Percentiles rank a stretch among this genome's conserved stretches.
Conservation (phyloP, 37 sponge, comb jelly and placozoan genomes). For the Theonella swinhoei region DNA sequence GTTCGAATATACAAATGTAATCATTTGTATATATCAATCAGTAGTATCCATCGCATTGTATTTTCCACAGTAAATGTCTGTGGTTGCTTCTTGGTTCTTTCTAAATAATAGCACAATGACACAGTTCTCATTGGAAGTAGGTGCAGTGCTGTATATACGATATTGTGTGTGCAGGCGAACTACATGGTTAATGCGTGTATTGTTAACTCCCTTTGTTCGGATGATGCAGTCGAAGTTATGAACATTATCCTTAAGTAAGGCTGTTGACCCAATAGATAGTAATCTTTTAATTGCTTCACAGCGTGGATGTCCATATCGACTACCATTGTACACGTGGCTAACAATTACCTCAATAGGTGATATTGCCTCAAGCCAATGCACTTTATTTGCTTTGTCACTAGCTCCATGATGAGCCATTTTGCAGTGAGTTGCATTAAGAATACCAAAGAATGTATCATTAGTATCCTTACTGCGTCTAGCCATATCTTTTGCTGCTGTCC, state of each 20-base stretch:
- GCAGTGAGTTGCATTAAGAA: neutral
- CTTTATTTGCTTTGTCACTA: conserved; percentile 2
- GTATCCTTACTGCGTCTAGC: neutral
- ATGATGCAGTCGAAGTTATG: neutral
- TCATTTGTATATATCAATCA: neutral
- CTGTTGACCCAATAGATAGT: neutral
- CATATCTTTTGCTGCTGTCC: neutral
- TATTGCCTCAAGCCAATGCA: conserved; percentile 1
- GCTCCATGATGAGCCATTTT: conserved; percentile 40
- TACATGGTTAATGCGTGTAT: neutral
- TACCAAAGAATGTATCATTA: no score
- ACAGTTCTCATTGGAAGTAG: neutral
- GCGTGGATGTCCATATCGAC: conserved; percentile 15
- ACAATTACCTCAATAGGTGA: neutral
- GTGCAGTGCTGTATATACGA: neutral
- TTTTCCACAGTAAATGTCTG: neutral
- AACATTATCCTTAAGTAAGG: neutral
- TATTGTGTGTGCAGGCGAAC: no score
- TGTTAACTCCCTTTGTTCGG: neutral
- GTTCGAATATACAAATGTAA: neutral
- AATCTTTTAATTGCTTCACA: conserved; percentile 9
- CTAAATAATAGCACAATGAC: neutral
- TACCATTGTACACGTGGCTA: neutral
- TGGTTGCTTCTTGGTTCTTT: neutral
- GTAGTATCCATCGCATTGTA: neutral